Conservation (phyloP, 2,797 vertebrate species). For the Chiloscyllium punctatum region DNA sequence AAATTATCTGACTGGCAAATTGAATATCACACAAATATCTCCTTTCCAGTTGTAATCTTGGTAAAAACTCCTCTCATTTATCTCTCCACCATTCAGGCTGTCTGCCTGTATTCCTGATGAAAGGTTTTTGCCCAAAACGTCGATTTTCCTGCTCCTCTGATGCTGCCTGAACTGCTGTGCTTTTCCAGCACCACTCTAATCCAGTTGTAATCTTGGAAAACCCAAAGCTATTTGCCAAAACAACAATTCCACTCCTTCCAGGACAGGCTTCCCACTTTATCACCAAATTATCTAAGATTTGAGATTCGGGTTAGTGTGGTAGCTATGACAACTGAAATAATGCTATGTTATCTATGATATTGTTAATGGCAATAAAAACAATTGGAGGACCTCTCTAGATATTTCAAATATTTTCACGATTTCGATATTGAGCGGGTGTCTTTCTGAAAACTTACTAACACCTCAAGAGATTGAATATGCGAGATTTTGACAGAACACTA, state of each 20-base stretch:
- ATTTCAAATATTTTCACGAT: neutral
- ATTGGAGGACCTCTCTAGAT: neutral
- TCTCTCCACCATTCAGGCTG: too few relatives aligned
- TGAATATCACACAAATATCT: neutral
- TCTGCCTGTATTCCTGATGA: too few relatives aligned
- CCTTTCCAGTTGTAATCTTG: neutral
- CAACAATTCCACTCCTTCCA: neutral
- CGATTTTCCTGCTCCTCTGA: too few relatives aligned
- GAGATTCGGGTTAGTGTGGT: neutral
- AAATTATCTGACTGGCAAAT: neutral
- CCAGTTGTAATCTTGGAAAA: neutral
- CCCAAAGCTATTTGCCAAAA: neutral
- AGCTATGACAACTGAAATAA: neutral
- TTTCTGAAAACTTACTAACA: too few relatives aligned
- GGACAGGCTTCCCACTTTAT: neutral
- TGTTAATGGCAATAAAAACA: neutral
- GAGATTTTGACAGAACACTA: too few relatives aligned
- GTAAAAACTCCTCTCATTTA: neutral
- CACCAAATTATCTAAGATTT: neutral
- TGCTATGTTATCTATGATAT: neutral
- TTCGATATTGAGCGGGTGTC: neutral
- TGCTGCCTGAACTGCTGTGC: too few relatives aligned
- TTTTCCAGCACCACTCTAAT: neutral
- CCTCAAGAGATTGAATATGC: too few relatives aligned
- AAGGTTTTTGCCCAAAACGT: too few relatives aligned